A percentile compares a stretch with the other conserved stretches of the same genome.
Evolutionary conservation across 2,797 vertebrate genomes (phyloP).

Genomic region (Leucoraja ocellata): DNA sequence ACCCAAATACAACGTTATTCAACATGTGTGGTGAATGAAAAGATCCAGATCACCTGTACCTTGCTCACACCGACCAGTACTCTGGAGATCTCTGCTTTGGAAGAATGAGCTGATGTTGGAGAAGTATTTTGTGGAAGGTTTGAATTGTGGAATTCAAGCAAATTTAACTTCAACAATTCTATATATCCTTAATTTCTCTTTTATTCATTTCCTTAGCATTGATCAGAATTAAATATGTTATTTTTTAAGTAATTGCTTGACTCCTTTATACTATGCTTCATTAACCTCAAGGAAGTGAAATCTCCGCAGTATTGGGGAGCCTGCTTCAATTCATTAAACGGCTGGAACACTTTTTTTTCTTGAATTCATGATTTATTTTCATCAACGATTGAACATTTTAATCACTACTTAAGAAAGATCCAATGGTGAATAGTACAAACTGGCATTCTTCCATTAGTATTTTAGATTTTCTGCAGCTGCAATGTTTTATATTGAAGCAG

Average conservation of each 20-base stretch:
- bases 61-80: not conserved
- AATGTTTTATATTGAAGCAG: not conserved
- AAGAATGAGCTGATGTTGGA: not conserved
- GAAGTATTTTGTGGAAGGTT: not conserved
- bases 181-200: not conserved
- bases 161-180: not conserved
- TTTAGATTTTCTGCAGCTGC: no score
- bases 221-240: not conserved
- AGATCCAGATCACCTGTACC: not conserved
- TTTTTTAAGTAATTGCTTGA: not conserved
- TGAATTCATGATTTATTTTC: not conserved
- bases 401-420: not conserved
- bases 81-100: not conserved
- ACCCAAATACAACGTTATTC: not conserved
- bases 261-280: not conserved
- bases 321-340: not conserved
- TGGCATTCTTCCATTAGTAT: no score
- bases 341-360: not conserved
- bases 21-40: not conserved
- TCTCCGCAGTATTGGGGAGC: not conserved
- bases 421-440: not conserved
- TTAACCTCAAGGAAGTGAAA: not conserved
- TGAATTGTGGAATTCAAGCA: not conserved
- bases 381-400: not conserved
- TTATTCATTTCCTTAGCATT: conserved; percentile 10